Percentiles rank a stretch among this genome's conserved stretches.
Conservation (phyloP, 2,888 invertebrate genomes). For the Habroteleia sp. region DNA sequence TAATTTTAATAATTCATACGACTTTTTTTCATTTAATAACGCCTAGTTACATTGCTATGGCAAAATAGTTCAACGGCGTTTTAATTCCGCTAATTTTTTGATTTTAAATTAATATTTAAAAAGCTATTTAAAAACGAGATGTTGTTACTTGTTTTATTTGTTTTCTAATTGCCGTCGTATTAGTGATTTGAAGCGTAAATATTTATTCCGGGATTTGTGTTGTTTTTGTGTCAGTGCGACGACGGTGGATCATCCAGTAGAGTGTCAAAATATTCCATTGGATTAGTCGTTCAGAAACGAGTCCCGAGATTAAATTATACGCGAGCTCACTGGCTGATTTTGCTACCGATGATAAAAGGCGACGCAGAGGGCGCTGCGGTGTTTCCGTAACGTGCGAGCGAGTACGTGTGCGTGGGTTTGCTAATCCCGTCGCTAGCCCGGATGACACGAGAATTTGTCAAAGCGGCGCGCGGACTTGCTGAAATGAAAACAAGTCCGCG, state of each 20-base stretch:
- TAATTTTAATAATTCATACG: too few relatives aligned
- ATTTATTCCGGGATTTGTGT: conserved; percentile 11
- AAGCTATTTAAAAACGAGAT: too few relatives aligned
- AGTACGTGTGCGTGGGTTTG: conserved; percentile 48
- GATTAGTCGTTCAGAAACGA: conserved; percentile 65
- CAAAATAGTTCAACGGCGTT: too few relatives aligned
- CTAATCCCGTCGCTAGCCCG: conserved; percentile 71
- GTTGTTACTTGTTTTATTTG: too few relatives aligned
- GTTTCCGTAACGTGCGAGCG: too few relatives aligned
- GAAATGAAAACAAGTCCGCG: conserved; percentile 54
- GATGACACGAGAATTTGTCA: conserved; percentile 71
- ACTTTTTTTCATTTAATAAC: too few relatives aligned
- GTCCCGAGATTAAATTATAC: conserved; percentile 66
- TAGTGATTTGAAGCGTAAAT: conserved; percentile 17
- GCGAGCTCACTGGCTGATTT: conserved; percentile 46
- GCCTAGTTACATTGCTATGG: too few relatives aligned
- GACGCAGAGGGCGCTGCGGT: conserved; percentile 44
- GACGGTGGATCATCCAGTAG: conserved; percentile 30
- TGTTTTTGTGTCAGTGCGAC: background rate
- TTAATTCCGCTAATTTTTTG: too few relatives aligned
- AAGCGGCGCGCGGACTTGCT: conserved; percentile 65
- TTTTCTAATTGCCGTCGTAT: conserved; percentile 6
- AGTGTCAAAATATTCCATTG: conserved; percentile 71
- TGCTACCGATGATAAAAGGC: conserved; percentile 44
- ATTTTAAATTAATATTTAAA: too few relatives aligned